Evolutionary conservation across 2,888 invertebrate species (phyloP).

Genomic region (Lithophane socia): DNA sequence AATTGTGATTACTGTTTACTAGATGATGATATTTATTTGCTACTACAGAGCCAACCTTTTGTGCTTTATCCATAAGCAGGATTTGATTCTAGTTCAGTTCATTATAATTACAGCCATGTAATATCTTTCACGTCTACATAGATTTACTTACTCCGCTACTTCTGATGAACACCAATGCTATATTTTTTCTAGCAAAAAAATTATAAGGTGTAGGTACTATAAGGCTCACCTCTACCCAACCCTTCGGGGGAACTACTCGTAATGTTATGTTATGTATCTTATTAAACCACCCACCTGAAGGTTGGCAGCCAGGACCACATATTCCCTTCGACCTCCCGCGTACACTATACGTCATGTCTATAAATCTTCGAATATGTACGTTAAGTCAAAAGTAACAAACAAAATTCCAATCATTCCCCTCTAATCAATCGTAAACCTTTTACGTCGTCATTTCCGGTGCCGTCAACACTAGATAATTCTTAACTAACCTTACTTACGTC

Average conservation of each 20-base stretch:
- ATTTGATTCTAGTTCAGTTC: not conserved
- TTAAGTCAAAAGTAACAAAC: slow-evolving; percentile 34
- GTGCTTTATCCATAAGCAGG: not conserved
- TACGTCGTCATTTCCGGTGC: slow-evolving; percentile 59
- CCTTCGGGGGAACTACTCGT: too few species aligned
- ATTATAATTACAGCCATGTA: not conserved
- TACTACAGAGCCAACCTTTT: not conserved
- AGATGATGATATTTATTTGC: not conserved
- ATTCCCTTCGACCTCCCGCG: not conserved
- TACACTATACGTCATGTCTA: not conserved
- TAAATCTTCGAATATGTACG: slow-evolving; percentile 1
- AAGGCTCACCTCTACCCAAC: too few species aligned
- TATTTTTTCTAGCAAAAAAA: not conserved
- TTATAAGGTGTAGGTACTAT: too few species aligned
- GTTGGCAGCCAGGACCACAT: not conserved
- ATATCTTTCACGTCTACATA: too few species aligned
- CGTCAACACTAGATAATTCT: slow-evolving; percentile 65
- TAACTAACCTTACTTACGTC: slow-evolving; percentile 67
- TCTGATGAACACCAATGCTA: not conserved
- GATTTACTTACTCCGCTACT: too few species aligned
- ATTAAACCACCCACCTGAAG: not conserved
- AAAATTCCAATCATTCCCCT: slow-evolving; percentile 55
- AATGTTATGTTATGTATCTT: not conserved
- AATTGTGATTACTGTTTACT: not conserved
- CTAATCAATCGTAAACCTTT: slow-evolving; percentile 64